phyloP scores from a whole-genome alignment of 2,797 vertebrate species.

The Mus spretus region DNA sequence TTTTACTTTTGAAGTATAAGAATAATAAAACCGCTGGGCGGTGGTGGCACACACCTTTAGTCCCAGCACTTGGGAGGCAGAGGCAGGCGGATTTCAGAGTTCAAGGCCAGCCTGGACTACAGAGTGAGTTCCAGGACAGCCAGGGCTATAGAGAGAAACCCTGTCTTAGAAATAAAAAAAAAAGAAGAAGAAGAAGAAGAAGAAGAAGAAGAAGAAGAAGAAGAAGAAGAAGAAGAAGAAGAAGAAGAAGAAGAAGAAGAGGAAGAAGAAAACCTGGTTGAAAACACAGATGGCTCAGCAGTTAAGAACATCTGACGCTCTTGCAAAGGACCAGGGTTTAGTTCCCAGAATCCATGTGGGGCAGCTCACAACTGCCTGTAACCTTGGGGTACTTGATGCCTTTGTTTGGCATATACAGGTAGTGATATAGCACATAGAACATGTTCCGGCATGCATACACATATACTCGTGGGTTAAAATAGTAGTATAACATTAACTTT shows the following conservation, averaged over 20 bases:
- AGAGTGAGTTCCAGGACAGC: too few species aligned
- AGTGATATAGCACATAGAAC: not conserved
- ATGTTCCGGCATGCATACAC: not conserved
- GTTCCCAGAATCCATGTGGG: not conserved
- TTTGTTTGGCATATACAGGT: not conserved
- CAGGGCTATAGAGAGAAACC: too few species aligned
- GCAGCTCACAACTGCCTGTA: not conserved
- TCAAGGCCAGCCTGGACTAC: too few species aligned
- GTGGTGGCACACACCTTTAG: too few species aligned
- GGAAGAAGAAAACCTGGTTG: conserved; percentile 53
- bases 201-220: too few species aligned
- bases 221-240: too few species aligned
- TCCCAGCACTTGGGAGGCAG: too few species aligned
- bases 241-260: too few species aligned
- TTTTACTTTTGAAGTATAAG: conserved; percentile 48
- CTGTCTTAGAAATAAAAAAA: too few species aligned
- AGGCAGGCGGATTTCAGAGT: too few species aligned
- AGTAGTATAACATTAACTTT: not conserved
- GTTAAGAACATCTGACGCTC: not conserved
- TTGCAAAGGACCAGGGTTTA: not conserved
- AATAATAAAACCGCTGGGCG: conserved; percentile 32
- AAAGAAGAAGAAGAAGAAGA: too few species aligned
- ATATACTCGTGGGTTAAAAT: not conserved
- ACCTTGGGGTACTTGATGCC: not conserved
- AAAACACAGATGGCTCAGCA: not conserved